Conservation (phyloP, 2,797 vertebrate genomes). For the Sylvia borin region DNA sequence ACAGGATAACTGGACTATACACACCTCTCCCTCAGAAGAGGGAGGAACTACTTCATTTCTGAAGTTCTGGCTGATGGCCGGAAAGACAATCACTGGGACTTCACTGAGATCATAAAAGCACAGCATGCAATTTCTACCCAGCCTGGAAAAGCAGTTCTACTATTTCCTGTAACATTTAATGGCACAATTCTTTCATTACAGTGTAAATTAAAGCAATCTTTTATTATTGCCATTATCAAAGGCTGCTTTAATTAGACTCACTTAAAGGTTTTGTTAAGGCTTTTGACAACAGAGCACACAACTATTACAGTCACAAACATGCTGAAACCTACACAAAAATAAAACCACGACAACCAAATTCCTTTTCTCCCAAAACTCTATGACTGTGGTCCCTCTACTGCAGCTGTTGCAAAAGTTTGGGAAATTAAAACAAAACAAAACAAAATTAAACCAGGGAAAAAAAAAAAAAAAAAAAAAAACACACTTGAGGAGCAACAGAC, state of each 20-base stretch:
- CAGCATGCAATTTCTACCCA: background rate
- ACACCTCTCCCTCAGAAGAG: background rate
- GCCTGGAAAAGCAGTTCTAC: background rate
- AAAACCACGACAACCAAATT: background rate
- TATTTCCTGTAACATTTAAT: constrained; percentile 42
- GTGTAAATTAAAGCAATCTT: constrained; percentile 60
- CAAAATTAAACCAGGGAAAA: background rate
- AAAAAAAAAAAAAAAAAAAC: background rate
- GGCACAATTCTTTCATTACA: constrained; percentile 30
- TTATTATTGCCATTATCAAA: constrained; percentile 58
- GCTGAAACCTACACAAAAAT: background rate
- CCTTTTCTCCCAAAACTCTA: background rate
- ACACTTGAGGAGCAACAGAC: background rate
- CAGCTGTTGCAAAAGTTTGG: constrained; percentile 10
- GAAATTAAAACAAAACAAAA: background rate
- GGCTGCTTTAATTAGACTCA: constrained; percentile 34
- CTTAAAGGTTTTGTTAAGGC: constrained; percentile 25
- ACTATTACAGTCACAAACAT: background rate
- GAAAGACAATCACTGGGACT: background rate
- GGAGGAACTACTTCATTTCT: background rate
- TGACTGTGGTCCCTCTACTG: background rate
- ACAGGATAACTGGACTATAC: background rate
- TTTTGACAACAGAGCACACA: constrained; percentile 23
- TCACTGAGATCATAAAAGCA: background rate
- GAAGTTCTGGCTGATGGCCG: background rate